These are phyloP conservation scores for Epinephelus cyanopodus DNA, from an alignment of 2,113 vertebrate species.

Conservation along the genomic window DNA sequence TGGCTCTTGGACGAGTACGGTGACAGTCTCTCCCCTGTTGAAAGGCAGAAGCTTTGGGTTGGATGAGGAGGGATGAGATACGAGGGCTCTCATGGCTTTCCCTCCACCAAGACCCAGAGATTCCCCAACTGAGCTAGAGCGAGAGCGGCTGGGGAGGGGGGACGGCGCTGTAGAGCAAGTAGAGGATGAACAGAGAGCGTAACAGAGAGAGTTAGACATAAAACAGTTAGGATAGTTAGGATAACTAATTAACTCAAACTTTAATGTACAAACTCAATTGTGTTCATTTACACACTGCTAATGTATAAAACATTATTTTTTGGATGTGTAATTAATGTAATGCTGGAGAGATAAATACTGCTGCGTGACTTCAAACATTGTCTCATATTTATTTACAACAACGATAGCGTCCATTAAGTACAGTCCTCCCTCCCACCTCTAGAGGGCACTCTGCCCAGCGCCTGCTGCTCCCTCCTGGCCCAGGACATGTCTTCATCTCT, in stretches of 20 bases:
- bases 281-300: not conserved
- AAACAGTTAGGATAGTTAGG: too few relatives aligned
- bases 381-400: not conserved
- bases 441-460: conserved; percentile 84
- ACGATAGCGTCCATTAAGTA: too few relatives aligned
- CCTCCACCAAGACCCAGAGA: conserved; percentile 76
- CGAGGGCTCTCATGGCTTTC: conserved; percentile 87
- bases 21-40: conserved; percentile 85
- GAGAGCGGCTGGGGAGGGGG: conserved; percentile 81
- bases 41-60: conserved; percentile 93
- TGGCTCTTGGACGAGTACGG: conserved; percentile 89
- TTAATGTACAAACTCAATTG: not conserved
- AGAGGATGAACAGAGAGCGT: not conserved
- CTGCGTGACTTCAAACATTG: not conserved
- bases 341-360: not conserved
- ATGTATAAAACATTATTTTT: not conserved
- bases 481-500: conserved; percentile 82
- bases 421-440: conserved; percentile 75
- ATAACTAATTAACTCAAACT: not conserved
- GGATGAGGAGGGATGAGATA: conserved; percentile 87
- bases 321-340: not conserved
- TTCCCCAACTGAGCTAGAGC: conserved; percentile 91
- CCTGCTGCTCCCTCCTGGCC: conserved; percentile 81
- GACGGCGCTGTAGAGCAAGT: conserved; percentile 76
- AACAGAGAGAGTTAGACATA: not conserved